Conservation (phyloP, 2,113 vertebrate genomes). For the Ornithorhynchus anatinus region DNA sequence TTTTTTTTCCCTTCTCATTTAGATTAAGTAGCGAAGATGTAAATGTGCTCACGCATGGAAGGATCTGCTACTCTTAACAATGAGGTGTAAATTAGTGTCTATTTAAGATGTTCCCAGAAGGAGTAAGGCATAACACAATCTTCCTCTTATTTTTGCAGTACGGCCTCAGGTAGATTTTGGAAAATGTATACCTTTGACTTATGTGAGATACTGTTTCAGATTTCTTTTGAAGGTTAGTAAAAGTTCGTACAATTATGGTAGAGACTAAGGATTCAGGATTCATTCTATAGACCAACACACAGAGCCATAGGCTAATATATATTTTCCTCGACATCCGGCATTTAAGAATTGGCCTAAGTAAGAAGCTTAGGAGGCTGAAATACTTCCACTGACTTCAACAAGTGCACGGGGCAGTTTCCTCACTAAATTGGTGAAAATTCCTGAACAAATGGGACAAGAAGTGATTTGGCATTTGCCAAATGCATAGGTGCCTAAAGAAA, state of each 20-base stretch:
- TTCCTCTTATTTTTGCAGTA: slow-evolving; percentile 31
- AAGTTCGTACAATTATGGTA: no score
- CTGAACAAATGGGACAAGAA: no score
- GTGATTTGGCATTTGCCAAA: no score
- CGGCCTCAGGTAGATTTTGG: slow-evolving; percentile 1
- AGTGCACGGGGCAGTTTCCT: no score
- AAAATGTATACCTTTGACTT: slow-evolving; percentile 2
- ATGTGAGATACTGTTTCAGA: slow-evolving; percentile 5
- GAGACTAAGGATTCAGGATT: not conserved
- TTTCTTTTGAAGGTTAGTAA: not conserved
- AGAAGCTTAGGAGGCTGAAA: not conserved
- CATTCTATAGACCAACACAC: not conserved
- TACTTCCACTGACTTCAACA: not conserved
- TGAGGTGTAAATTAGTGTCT: slow-evolving; percentile 61
- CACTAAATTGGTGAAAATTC: no score
- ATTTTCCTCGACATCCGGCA: not conserved
- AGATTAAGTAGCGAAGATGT: slow-evolving; percentile 36
- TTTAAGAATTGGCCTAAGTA: not conserved
- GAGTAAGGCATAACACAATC: not conserved
- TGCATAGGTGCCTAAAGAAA: no score
- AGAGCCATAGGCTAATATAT: not conserved
- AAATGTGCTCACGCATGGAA: slow-evolving; percentile 30
- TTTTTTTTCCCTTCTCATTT: not conserved
- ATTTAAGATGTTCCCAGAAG: slow-evolving; percentile 43
- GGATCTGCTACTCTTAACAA: slow-evolving; percentile 52